Evolutionary conservation across 2,888 invertebrate genomes (phyloP), one percentile per base, ranked within the genome.

Genomic region (Andrena camellia): DNA sequence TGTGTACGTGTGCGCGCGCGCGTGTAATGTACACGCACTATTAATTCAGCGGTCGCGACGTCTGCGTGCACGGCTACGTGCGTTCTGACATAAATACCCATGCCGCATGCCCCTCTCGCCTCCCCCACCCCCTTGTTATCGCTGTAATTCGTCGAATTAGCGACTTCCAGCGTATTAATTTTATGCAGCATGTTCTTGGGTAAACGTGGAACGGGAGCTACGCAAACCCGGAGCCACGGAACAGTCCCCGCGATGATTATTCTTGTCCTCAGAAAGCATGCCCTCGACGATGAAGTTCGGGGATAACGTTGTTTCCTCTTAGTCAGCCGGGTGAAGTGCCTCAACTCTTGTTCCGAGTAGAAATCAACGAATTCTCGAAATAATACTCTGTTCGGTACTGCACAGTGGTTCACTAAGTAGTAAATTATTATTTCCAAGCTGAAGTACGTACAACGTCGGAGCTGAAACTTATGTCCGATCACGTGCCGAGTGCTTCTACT

Each of bases 1-100:
- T 31, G 23, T 72, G 76, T 62, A 48, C 48, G 74, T 80, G 80
- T 87, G 84, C 57, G 23, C 1, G 20, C 57, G 57, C 23, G 10
- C 81, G 80, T 77, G 73, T 62, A 63, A 75, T 70, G 69, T 76
- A 74, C 84, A 88, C 86, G 90, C 87, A 88, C 91, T 91, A 91
- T 91, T 92, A 92, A 92, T 92, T 90, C 88, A 87, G 54, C 78
- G 60, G 20, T 8, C 70, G 62, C 67, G 73, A 73, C 79, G 72
- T 71, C 57, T 73, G 67, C 76, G 71, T 70, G 75, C 62, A 54
- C 54, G 57, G 57, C 67, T 69, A 83, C 78, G 80, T 48, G 54
- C 23, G 31, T 59, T 42, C 67, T 33, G 59, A 75, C 84, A 64
- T 62, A 75, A 83, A 83, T 78, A 78, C 68, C 74, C 17, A n/a